Evolutionary conservation across 2,888 invertebrate species (phyloP).

Genomic region (Synergus itoensis): DNA sequence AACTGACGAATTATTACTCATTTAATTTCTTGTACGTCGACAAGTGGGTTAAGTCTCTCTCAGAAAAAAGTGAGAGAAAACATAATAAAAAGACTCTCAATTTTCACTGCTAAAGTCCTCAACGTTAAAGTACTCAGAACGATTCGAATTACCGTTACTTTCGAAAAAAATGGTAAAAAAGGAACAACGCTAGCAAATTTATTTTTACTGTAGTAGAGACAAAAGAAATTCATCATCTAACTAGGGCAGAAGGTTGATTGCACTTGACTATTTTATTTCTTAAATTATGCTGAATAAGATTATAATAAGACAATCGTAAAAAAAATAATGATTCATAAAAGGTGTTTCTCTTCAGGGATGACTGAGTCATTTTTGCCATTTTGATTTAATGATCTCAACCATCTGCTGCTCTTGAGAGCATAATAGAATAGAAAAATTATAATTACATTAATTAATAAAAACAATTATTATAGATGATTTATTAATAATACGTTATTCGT

Average conservation of each 20-base stretch:
- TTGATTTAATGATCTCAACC: background rate
- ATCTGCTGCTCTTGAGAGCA: background rate
- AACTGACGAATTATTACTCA: background rate
- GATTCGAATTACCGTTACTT: conserved; percentile 19
- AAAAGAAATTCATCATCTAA: background rate
- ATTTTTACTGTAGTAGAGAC: background rate
- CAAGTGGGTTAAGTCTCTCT: conserved; percentile 14
- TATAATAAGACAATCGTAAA: background rate
- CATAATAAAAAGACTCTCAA: background rate
- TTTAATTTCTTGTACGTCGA: background rate
- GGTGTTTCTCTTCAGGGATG: background rate
- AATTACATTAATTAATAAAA: background rate
- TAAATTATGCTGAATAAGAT: background rate
- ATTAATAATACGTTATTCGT: too few species aligned
- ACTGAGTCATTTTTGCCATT: background rate
- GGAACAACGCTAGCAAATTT: background rate
- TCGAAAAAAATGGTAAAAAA: conserved; percentile 1
- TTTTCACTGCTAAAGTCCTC: conserved; percentile 1
- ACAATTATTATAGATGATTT: background rate
- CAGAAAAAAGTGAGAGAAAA: conserved; percentile 28
- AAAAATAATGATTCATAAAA: background rate
- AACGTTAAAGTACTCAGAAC: background rate
- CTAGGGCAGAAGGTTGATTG: background rate
- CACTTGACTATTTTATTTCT: background rate
- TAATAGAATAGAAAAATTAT: background rate